Evolutionary conservation across 2,113 vertebrate genomes (phyloP), one percentile per base, ranked within the genome.

Genomic region (Greenwoodochromis staneri): DNA sequence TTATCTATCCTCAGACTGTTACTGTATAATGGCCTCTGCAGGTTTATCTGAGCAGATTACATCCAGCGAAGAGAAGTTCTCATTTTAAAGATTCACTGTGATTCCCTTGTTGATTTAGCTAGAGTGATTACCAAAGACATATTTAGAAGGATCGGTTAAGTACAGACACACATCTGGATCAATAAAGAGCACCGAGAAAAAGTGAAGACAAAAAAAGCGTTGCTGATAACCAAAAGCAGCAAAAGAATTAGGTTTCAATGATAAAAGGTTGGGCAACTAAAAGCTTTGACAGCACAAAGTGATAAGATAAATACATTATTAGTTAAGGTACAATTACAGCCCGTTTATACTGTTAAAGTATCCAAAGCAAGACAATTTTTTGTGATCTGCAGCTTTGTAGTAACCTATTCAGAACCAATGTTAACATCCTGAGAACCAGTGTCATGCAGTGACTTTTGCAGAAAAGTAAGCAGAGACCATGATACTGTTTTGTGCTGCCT

Each of bases 31-130:
- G 82, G 63, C 57, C 85, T 90, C 84, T 90, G 84, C 80, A 87
- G 90, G 85, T 93, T 92, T 91, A 91, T 94, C 91, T 82, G 84
- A 87, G 54, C 87, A 93, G 92, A 94, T 94, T 91, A 93, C 81
- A 91, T 92, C 84, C 85, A 83, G 66, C 4, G 6, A 49, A 93
- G 86, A 57, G 42, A 90, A 87, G 90, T 83, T 80, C 34, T 66
- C 12, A 4, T 85, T 83, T 84, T 73, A 91, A 89, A 82, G 57
- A 81, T 59, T 66, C 82, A 82, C 80, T 84, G 38, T 82, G 83
- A 87, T 87, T 91, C 78, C 80, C 71, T 45, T 66, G 88, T 82
- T 90, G 85, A 88, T 93, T 87, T 89, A 49, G 83, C 57, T 80
- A 54, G 31, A 49, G 29, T 91, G 82, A 87, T 92, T 87, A 88